These are phyloP conservation scores for Nineta flava DNA, from an alignment of 2,888 invertebrate species.

Conservation along the genomic window DNA sequence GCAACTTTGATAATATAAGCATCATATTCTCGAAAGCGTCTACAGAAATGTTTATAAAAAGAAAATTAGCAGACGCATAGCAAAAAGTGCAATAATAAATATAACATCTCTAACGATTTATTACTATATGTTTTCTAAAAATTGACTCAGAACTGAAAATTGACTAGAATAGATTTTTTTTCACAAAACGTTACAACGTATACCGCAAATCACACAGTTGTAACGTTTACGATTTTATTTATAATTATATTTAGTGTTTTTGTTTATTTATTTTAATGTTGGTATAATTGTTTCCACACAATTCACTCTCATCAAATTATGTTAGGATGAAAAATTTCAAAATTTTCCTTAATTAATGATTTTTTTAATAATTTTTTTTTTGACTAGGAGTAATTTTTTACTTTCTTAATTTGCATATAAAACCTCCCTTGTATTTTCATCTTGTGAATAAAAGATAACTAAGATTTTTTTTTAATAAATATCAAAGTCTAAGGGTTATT, in stretches of 20 bases:
- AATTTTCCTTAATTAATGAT: too few species aligned
- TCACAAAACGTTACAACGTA: neutral
- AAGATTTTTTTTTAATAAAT: too few species aligned
- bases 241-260: neutral
- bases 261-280: neutral
- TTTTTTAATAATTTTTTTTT: too few species aligned
- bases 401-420: too few species aligned
- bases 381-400: too few species aligned
- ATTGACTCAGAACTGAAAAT: conserved; percentile 4
- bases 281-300: neutral
- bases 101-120: neutral
- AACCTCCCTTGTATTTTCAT: too few species aligned
- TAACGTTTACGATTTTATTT: neutral
- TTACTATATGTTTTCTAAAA: conserved; percentile 1
- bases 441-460: too few species aligned
- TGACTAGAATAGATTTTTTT: conserved; percentile 2
- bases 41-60: neutral
- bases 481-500: too few species aligned
- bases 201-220: too few species aligned
- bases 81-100: neutral
- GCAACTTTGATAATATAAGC: too few species aligned
- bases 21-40: neutral
- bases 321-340: neutral
- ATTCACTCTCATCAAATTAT: neutral
- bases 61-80: neutral